Evolutionary conservation across 2,888 invertebrate genomes (phyloP), one percentile per base, ranked within the genome.

Genomic region (Gymnosoma rotundatum): DNA sequence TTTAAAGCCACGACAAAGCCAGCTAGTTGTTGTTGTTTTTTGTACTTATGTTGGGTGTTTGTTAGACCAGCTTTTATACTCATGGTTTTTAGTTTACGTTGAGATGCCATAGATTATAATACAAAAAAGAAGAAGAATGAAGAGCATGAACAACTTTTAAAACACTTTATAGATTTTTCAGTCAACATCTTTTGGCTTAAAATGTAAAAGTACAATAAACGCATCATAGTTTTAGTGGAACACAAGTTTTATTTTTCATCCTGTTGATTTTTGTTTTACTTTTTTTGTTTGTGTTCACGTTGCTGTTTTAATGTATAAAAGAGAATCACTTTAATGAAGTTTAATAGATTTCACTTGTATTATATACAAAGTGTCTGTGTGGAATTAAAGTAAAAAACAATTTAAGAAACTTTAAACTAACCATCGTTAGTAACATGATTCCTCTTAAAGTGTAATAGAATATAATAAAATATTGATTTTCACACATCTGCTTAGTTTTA

Each of bases 261-360:
- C 50, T 16, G 25, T 50, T 38, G 38, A 42, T 70, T 1, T 0
- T 52, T 18, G 50, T 48, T 50, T 36, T 4, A 25, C 25, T 2
- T 25, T 25, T 25, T 25, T 25, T 25, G 25, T 25, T 25, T 25
- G 25, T 25, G 25, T 25, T 25, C 4, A 2, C 4, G 25, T 38
- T 69, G 20, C 36, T 56, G 48, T 36, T 20, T 50, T 66, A 75
- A 66, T 66, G 50, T 18, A 42, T 10, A 60, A n/a, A 79, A 76
- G 58, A 64, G 64, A 58, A 76, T 70, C 69, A 56, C 45, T 82
- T 60, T 64, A 82, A 72, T 76, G 58, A 69, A 82, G 81, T 72
- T 58, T 42, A 20, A 52, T 60, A 64, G 45, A 82, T 52, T 64
- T 72, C 64, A 58, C 12, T 36, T 42, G 2, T 42, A 12, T 12